Percentiles rank a stretch among this genome's conserved stretches.
Conservation (phyloP, 1,140 invertebrate genomes). For the Panagrolaimus sp. region DNA sequence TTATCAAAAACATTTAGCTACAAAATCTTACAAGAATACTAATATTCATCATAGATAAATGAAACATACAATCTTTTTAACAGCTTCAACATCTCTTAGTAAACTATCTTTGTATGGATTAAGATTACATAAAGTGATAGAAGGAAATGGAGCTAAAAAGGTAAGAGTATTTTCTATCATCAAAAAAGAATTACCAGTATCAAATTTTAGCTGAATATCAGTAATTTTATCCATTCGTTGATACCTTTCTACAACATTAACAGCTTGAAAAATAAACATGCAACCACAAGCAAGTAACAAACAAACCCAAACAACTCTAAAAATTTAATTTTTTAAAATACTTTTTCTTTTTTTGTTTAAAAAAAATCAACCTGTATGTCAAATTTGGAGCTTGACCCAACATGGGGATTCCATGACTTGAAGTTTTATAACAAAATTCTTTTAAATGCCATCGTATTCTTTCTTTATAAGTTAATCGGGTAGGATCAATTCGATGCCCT, state of each 20-base stretch:
- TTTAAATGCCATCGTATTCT: slow-evolving; percentile 27
- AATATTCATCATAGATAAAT: slow-evolving; percentile 11
- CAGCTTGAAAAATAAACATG: slow-evolving; percentile 40
- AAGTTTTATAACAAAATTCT: slow-evolving; percentile 49
- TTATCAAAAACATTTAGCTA: slow-evolving; percentile 37
- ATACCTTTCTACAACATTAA: slow-evolving; percentile 40
- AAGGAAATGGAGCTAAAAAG: slow-evolving; percentile 46
- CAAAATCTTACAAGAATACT: too few species aligned
- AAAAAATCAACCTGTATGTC: slow-evolving; percentile 30
- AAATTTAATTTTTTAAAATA: slow-evolving; percentile 12
- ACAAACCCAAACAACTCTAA: slow-evolving; percentile 37
- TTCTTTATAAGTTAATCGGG: slow-evolving; percentile 19
- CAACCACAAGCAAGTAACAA: slow-evolving; percentile 34
- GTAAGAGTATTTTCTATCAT: too few species aligned
- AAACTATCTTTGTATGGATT: slow-evolving; percentile 50
- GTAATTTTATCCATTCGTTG: slow-evolving; percentile 48
- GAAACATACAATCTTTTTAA: slow-evolving; percentile 43
- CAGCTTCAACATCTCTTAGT: slow-evolving; percentile 35
- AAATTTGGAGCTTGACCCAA: slow-evolving; percentile 41
- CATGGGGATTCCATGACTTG: slow-evolving; percentile 49
- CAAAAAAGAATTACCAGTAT: slow-evolving; percentile 14
- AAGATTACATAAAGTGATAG: slow-evolving; percentile 51
- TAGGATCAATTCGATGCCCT: slow-evolving; percentile 12
- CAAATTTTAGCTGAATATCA: slow-evolving; percentile 48
- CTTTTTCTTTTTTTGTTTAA: too few species aligned